Evolutionary conservation across 1,140 invertebrate species (phyloP).

Genomic region (Diabrotica undecimpunctata): DNA sequence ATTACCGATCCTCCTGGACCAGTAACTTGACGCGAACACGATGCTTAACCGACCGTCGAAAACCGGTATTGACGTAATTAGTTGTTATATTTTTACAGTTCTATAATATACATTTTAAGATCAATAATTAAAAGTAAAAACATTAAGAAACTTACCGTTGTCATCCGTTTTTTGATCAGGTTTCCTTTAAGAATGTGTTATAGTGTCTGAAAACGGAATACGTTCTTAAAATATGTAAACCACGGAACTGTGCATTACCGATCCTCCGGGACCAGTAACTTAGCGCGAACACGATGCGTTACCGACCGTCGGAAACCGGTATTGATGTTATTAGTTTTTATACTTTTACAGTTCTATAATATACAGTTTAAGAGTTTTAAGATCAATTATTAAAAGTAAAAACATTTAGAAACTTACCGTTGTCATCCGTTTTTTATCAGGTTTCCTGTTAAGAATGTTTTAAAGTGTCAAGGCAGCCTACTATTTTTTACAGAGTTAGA

Average conservation of each 20-base stretch:
- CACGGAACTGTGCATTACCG: background rate
- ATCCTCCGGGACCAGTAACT: background rate
- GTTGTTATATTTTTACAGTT: background rate
- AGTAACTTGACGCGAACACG: background rate
- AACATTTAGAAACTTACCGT: background rate
- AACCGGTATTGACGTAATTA: background rate
- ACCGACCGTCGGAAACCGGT: background rate
- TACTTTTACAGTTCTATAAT: background rate
- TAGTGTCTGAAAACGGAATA: too few relatives aligned
- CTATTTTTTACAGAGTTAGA: background rate
- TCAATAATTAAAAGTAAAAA: background rate
- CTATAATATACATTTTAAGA: background rate
- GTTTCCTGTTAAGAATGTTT: too few relatives aligned
- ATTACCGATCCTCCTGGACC: background rate
- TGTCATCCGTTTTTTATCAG: background rate
- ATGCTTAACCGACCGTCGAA: background rate
- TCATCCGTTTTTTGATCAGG: background rate
- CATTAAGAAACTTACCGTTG: background rate
- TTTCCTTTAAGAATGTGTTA: too few relatives aligned
- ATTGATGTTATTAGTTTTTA: background rate
- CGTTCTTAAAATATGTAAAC: background rate
- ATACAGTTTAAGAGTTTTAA: background rate
- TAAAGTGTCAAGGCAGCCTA: background rate
- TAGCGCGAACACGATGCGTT: background rate
- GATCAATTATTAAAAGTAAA: background rate